Evolutionary conservation across 2,113 vertebrate species (phyloP).

Genomic region (Leptosomus discolor): DNA sequence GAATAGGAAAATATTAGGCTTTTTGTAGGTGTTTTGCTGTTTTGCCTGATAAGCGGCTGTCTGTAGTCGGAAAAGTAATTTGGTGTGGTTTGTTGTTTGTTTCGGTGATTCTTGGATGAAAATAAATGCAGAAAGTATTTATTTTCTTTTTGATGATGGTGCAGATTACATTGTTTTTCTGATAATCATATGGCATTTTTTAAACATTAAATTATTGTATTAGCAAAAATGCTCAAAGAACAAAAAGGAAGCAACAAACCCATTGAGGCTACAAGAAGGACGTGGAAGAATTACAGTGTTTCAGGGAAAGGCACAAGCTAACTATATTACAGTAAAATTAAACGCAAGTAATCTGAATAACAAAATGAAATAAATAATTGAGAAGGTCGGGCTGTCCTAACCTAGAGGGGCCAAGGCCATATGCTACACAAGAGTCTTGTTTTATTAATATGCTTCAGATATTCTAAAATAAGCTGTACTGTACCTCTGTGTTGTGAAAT

Average conservation of each 20-base stretch:
- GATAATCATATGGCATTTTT: neutral
- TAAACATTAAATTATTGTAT: neutral
- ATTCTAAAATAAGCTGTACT: neutral
- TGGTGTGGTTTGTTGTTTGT: neutral
- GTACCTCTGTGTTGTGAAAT: neutral
- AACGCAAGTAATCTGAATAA: neutral
- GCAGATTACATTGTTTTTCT: neutral
- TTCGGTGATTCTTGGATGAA: neutral
- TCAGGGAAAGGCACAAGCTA: neutral
- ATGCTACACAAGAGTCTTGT: too few relatives aligned
- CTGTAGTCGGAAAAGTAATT: neutral
- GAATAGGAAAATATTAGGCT: neutral
- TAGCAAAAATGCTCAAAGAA: neutral
- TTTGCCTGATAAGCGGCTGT: neutral
- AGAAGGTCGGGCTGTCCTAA: neutral
- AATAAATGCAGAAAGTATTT: neutral
- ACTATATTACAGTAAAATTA: neutral
- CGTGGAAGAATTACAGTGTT: neutral
- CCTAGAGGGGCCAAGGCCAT: neutral
- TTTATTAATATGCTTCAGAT: neutral
- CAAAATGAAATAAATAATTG: neutral
- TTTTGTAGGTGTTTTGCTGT: neutral
- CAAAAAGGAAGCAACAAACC: neutral
- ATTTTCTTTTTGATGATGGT: neutral
- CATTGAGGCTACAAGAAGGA: neutral